Base-by-base conservation (phyloP, 2,797 vertebrate genomes). In the Limosa lapponica region DNA sequence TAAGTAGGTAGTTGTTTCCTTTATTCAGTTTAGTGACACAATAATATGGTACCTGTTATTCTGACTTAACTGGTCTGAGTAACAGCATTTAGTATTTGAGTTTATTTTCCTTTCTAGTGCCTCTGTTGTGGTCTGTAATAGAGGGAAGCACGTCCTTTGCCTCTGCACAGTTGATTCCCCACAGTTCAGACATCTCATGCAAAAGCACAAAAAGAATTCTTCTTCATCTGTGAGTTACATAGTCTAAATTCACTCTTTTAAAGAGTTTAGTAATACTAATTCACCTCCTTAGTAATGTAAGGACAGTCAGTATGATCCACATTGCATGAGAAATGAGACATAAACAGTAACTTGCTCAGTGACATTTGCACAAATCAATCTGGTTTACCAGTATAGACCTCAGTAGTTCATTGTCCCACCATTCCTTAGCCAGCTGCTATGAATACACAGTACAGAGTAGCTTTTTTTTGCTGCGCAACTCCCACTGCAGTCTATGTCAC, bases 401-500 rank as follows among this genome's bases (percentile, higher is more conserved):
- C 46, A 44, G 27, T 10, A 58, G 19, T 19, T 72, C 37, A 27
- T 43, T 74, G 41, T 36, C 19, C 7, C 19, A 14, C 9, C 25
- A 16, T 23, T 88, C 23, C 22, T 79, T 32, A 83, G 11, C 22
- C 36, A 82, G 11, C 11, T 65, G 17, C 39, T 67, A 43, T 2
- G 10, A 84, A 25, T 5, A 66, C 3, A 17, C 4, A 7, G 22
- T 28, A 36, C 0, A 3, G 74, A 46, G 22, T 6, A 67, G 2
- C 2, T 16, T 36, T n/a, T 52, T 62, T 71, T 70, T 73, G 13
- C 39, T 49, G 11, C 2, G 0, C n/a, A 59, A 3, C 7, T 69
- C 48, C 23, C 28, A 15, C 18, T 20, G 14, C 59, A 12, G 4
- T 39, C 46, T 32, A 20, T 0, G 0, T 3, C 15, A n/a, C 20